phyloP scores from a whole-genome alignment of 2,113 vertebrate species.

The Abramis brama region DNA sequence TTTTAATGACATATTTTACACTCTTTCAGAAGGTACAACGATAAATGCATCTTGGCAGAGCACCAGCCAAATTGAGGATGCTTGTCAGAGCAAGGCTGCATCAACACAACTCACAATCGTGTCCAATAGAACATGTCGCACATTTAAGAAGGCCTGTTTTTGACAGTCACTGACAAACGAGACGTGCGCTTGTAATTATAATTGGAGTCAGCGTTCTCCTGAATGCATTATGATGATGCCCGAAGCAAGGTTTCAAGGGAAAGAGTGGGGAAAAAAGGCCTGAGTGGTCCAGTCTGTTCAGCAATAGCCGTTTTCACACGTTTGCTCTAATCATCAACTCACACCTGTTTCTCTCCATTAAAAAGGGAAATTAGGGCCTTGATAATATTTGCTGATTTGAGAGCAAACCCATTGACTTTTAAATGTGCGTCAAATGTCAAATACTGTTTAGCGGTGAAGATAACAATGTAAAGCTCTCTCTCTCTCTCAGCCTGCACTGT shows the following conservation, averaged over 20 bases:
- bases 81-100: constrained; percentile 70
- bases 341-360: constrained; percentile 57
- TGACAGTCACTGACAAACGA: constrained; percentile 5
- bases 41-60: constrained; percentile 73
- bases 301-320: constrained; percentile 17
- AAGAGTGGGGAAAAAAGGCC: neutral
- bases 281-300: constrained; percentile 3
- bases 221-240: constrained; percentile 39
- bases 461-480: neutral
- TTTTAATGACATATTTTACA: constrained; percentile 68
- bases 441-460: constrained; percentile 54
- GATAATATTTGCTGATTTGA: constrained; percentile 62
- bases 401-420: constrained; percentile 64
- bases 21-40: constrained; percentile 63
- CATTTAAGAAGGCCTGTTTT: constrained; percentile 24
- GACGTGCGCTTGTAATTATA: constrained; percentile 42
- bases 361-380: constrained; percentile 56
- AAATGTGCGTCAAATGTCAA: constrained; percentile 69
- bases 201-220: neutral
- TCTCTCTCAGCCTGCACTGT: neutral
- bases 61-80: constrained; percentile 63
- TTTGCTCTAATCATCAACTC: constrained; percentile 27
- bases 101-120: constrained; percentile 58
- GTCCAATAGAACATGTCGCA: constrained; percentile 61
- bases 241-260: neutral